Base-by-base conservation (phyloP, 2,888 invertebrate genomes). In the Cataglyphis rosenhaueri region DNA sequence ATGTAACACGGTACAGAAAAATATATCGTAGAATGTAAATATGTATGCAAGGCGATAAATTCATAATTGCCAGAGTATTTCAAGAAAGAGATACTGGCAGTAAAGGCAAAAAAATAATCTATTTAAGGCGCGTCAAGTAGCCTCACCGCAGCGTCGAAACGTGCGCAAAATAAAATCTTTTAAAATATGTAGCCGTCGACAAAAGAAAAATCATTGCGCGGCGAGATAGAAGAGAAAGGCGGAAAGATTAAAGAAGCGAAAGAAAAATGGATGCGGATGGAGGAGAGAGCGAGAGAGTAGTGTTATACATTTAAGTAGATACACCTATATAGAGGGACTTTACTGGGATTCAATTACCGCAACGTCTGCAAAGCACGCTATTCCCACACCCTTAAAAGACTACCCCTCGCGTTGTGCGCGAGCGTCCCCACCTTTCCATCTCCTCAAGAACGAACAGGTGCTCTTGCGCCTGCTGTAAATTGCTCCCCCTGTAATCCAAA, bases 271-370 rank as follows among this genome's bases (percentile, higher is more conserved):
- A 21, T 59, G 66, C 65, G 64, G 44, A 65, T 61, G 74, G 57
- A 84, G 82, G 75, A 84, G 35, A 35, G 35, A 35, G 32, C 6
- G 35, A 35, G 35, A 35, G 84, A 85, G 85, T 89, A 91, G 89
- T 88, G 89, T 92, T 91, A 88, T 91, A 91, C 86, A 86, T 90
- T 90, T 87, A 90, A 90, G 91, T 85, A 89, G 86, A 89, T 87
- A 89, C 89, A 88, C 88, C 86, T 89, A 90, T 90, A 90, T 88
- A 88, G 86, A 87, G 88, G 90, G 91, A 92, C 93, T 92, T 92
- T 92, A 92, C 93, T 90, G 92, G 92, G 94, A 94, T 94, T 94
- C 94, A 94, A 94, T 94, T 94, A 94, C 94, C 94, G 93, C 94
- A 94, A 94, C 92, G 94, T 93, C 94, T 93, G 92, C 91, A 91